Conservation (phyloP, 1,140 invertebrate species). For the Hypsibius dujardini region DNA sequence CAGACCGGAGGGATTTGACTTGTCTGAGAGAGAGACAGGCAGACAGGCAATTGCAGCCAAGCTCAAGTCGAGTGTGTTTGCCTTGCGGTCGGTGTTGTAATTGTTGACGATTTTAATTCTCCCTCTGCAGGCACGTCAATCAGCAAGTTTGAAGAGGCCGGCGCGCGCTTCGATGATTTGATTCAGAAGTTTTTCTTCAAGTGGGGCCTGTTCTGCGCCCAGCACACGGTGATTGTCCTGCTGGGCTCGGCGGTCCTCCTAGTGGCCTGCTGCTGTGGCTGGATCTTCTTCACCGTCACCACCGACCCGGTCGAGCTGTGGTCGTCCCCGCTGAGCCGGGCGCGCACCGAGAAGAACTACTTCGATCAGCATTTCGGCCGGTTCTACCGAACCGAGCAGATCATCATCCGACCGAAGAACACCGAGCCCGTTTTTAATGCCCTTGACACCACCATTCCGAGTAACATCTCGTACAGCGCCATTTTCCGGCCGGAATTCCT, state of each 20-base stretch:
- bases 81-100: constrained; percentile 16
- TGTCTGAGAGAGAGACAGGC: no score
- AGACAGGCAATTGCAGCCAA: background rate
- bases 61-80: constrained; percentile 13
- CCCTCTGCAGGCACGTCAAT: constrained; percentile 33
- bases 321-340: constrained; percentile 68
- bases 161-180: constrained; percentile 52
- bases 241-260: constrained; percentile 45
- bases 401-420: constrained; percentile 45
- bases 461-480: constrained; percentile 35
- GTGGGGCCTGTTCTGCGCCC: constrained; percentile 64
- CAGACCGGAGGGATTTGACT: no score
- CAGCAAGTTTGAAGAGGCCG: constrained; percentile 44
- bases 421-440: constrained; percentile 24
- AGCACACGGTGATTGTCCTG: constrained; percentile 55
- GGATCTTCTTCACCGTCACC: constrained; percentile 52
- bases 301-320: constrained; percentile 92
- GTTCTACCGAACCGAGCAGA: constrained; percentile 81
- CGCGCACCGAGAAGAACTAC: constrained; percentile 65
- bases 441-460: constrained; percentile 17
- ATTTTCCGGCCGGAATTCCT: constrained; percentile 69
- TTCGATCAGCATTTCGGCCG: constrained; percentile 79
- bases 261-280: constrained; percentile 44
- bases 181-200: constrained; percentile 56
- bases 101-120: constrained; percentile 16